Evolutionary conservation across 2,113 vertebrate genomes (phyloP), one percentile per base, ranked within the genome.

Genomic region (Heterochromis multidens): DNA sequence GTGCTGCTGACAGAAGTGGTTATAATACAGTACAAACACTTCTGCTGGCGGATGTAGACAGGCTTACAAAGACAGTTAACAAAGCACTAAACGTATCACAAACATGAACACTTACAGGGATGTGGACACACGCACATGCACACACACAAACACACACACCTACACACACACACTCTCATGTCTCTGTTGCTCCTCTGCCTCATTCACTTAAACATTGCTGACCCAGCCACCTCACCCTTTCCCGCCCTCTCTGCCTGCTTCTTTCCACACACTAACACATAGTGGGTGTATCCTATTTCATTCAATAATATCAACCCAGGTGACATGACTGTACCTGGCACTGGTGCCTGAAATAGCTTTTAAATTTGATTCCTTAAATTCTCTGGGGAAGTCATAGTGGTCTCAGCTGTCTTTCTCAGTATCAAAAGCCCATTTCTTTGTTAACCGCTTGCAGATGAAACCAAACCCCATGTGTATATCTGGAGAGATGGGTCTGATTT

Each of bases 331-430:
- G 70, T 92, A 93, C 90, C 93, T 93, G 87, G 81, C 93, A 88
- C 70, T 10, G 70, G 54, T 52, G 86, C 89, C 85, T 54, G 60
- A 93, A 93, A 94, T 94, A 95, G 90, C 81, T 92, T 88, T 88
- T 56, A 88, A 93, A 94, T 94, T 93, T 70, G 87, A 94, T 94
- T 94, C 81, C 78, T 61, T 83, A 79, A 89, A 92, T 84, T 92
- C 91, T 85, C 91, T 4, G 27, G 90, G 87, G 89, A 80, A 84
- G 83, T 82, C 81, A 59, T 4, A 16, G 83, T 46, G 65, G 87
- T 90, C 89, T 93, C 89, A 91, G 92, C 88, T 89, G 86, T 93
- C 91, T 92, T 23, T 82, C 82, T 91, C 77, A 8, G 58, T 79
- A 90, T 81, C 72, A 83, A 82, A 80, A 88, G 37, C 46, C 37